Conservation (phyloP, 2,113 vertebrate species). For the Cettia cetti region DNA sequence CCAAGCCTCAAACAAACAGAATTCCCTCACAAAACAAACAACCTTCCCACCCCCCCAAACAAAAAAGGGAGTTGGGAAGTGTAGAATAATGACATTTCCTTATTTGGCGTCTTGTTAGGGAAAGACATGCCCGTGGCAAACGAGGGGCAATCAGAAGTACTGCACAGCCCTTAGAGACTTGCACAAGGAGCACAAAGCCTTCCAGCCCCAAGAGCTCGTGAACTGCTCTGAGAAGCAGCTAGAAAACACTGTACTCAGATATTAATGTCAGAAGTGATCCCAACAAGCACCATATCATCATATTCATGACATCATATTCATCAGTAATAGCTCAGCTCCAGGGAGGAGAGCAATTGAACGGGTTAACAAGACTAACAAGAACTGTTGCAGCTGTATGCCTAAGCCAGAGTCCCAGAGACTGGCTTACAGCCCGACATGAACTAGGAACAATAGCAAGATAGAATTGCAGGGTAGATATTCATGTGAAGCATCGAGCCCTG, state of each 20-base stretch:
- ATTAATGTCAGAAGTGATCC: not conserved
- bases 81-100: not conserved
- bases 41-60: not conserved
- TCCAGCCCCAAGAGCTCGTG: not conserved
- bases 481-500: not conserved
- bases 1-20: not conserved
- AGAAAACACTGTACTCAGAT: not conserved
- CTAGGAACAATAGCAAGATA: not conserved
- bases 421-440: not conserved
- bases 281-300: not conserved
- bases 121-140: not conserved
- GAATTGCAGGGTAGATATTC: not conserved
- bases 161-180: not conserved
- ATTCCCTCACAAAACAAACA: not conserved
- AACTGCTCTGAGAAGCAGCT: not conserved
- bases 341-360: not conserved
- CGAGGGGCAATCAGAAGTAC: not conserved
- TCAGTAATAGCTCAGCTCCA: not conserved
- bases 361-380: not conserved
- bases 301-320: not conserved
- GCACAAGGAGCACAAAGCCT: not conserved
- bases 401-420: not conserved
- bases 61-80: not conserved
- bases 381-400: not conserved
- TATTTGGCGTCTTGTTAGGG: not conserved